Conservation (phyloP, 2,797 vertebrate genomes). For the Lagorchestes hirsutus region DNA sequence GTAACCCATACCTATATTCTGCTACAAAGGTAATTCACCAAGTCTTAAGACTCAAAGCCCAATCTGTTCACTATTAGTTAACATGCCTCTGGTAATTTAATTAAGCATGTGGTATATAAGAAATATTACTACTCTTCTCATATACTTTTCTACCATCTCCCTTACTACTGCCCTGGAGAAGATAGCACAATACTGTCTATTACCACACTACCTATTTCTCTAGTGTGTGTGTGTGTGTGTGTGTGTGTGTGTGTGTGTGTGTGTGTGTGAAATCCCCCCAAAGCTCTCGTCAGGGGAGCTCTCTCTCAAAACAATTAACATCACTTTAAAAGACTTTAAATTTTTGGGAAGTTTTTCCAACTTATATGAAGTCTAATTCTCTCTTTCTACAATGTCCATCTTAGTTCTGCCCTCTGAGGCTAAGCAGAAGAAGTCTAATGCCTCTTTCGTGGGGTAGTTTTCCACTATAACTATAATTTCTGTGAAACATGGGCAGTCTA, state of each 20-base stretch:
- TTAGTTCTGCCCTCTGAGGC: not conserved
- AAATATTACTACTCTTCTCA: too few species aligned
- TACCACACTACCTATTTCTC: not conserved
- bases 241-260: not conserved
- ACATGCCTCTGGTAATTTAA: not conserved
- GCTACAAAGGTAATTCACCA: not conserved
- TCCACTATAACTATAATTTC: not conserved
- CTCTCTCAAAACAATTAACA: not conserved
- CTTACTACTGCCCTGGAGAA: not conserved
- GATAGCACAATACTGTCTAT: not conserved
- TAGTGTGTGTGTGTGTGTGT: not conserved
- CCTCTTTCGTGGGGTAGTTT: not conserved
- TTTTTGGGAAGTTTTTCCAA: not conserved
- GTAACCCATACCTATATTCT: not conserved
- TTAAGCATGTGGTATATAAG: not conserved
- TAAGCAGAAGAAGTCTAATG: not conserved
- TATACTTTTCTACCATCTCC: not conserved
- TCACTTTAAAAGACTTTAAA: not conserved
- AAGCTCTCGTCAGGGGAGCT: not conserved
- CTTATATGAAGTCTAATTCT: not conserved
- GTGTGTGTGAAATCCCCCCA: not conserved
- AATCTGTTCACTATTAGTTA: not conserved
- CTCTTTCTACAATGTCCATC: not conserved
- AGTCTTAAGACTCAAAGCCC: not conserved
- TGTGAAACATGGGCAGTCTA: not conserved